phyloP scores from a whole-genome alignment of 2,888 invertebrate species.

The Acanthosepion lycidas region DNA sequence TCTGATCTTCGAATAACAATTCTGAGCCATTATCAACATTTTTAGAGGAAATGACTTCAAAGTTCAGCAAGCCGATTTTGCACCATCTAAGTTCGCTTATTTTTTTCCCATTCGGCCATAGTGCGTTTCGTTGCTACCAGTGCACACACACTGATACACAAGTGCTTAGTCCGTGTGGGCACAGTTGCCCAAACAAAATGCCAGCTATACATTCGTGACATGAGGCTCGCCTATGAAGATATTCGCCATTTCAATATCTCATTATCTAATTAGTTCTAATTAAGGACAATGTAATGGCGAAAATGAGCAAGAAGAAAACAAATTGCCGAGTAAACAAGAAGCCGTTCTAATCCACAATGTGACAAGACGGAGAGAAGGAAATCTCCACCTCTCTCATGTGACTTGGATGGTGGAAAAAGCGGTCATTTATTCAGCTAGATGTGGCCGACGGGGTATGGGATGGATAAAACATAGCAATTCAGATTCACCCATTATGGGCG shows the following conservation, averaged over 20 bases:
- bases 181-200: too few species aligned
- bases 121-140: too few species aligned
- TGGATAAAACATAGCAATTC: background rate
- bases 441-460: too few species aligned
- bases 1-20: too few species aligned
- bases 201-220: too few species aligned
- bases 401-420: background rate
- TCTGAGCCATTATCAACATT: too few species aligned
- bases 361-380: background rate
- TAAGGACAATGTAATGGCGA: background rate
- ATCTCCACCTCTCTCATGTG: background rate
- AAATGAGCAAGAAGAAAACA: background rate
- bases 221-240: background rate
- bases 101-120: too few species aligned
- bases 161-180: too few species aligned
- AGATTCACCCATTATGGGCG: background rate
- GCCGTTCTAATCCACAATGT: background rate
- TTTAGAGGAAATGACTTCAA: too few species aligned
- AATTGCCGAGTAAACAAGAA: background rate
- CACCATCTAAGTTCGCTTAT: too few species aligned
- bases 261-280: slow-evolving; percentile 2
- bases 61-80: too few species aligned
- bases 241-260: background rate
- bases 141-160: too few species aligned
- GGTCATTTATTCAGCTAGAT: background rate